phyloP scores from a whole-genome alignment of 2,888 invertebrate species.

The Drosophila emarginata region DNA sequence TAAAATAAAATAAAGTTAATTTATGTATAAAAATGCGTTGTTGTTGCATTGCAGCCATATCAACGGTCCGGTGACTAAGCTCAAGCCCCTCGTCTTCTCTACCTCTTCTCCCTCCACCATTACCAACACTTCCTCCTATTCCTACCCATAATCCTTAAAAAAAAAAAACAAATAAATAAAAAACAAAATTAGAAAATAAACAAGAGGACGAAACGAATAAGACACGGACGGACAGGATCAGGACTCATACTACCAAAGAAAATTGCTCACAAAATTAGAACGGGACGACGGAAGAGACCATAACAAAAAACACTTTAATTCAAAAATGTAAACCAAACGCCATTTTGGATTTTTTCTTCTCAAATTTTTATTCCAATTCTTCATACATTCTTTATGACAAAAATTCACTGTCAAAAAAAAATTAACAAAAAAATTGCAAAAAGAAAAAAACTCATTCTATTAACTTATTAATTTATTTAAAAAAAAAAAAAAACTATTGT shows the following conservation, averaged over 20 bases:
- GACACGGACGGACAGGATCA: conserved; percentile 28
- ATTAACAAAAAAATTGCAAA: conserved; percentile 23
- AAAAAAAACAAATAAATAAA: conserved; percentile 30
- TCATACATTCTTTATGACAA: conserved; percentile 31
- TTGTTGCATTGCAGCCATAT: conserved; percentile 81
- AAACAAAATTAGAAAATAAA: neutral
- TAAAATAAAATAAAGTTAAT: conserved; percentile 7
- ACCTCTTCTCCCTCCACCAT: conserved; percentile 45
- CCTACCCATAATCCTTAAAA: conserved; percentile 19
- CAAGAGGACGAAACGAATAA: neutral
- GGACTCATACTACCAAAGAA: conserved; percentile 37
- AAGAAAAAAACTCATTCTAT: conserved; percentile 37
- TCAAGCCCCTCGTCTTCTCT: conserved; percentile 54
- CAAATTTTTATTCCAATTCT: conserved; percentile 51
- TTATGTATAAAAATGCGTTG: conserved; percentile 32
- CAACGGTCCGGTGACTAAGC: conserved; percentile 83
- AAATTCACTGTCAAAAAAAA: neutral
- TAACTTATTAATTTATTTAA: conserved; percentile 34
- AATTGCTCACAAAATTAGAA: conserved; percentile 14
- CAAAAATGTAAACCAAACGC: conserved; percentile 72
- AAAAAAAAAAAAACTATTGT: conserved; percentile 12
- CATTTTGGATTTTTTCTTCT: conserved; percentile 52
- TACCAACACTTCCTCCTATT: conserved; percentile 48
- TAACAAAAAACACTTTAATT: conserved; percentile 8
- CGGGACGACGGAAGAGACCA: neutral